Conservation (phyloP, 2,797 vertebrate genomes). For the Apogon talboti region DNA sequence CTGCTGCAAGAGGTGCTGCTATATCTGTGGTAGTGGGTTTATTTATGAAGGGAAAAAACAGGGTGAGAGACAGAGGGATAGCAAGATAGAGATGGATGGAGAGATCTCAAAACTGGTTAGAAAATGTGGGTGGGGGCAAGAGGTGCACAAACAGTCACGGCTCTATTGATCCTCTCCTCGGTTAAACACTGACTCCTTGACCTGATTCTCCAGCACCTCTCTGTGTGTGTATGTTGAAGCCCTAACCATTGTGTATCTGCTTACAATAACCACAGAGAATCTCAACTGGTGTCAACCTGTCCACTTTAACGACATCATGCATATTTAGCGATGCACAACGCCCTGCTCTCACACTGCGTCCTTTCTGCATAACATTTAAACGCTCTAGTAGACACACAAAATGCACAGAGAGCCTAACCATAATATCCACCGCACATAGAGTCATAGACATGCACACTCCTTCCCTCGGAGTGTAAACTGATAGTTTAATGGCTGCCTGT, state of each 20-base stretch:
- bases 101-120: conserved; percentile 47
- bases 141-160: conserved; percentile 64
- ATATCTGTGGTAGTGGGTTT: background rate
- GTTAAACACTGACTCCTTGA: conserved; percentile 73
- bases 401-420: conserved; percentile 3
- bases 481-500: conserved; percentile 79
- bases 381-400: conserved; percentile 17
- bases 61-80: background rate
- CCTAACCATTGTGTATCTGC: conserved; percentile 48
- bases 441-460: conserved; percentile 12
- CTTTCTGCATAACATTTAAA: conserved; percentile 26
- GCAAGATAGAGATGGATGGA: conserved; percentile 18
- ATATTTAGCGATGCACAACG: conserved; percentile 54
- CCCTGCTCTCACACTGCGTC: conserved; percentile 14
- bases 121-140: conserved; percentile 60
- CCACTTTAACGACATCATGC: conserved; percentile 59
- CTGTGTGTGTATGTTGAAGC: conserved; percentile 24
- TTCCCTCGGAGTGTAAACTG: conserved; percentile 69
- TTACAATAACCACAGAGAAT: conserved; percentile 55
- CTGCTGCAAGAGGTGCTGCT: conserved; percentile 17
- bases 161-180: conserved; percentile 74
- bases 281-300: conserved; percentile 63
- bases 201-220: conserved; percentile 62
- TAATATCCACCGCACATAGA: background rate
- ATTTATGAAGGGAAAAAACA: conserved; percentile 10